Base-by-base conservation (phyloP, 1,140 invertebrate species). In the Coboldia fuscipes region DNA sequence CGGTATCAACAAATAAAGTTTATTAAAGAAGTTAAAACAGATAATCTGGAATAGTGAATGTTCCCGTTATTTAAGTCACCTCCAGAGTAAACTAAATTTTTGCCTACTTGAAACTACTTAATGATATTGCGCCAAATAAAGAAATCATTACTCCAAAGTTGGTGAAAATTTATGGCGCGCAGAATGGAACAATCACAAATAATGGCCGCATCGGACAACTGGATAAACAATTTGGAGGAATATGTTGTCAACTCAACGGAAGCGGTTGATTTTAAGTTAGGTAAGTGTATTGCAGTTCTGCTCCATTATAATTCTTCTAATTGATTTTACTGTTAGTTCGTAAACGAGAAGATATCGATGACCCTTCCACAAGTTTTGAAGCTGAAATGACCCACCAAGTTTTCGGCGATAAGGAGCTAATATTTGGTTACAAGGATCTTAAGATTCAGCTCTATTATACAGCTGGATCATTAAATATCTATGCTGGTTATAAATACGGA, bases 361-460 rank as follows among this genome's bases (percentile, higher is more conserved):
- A 79, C 20, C 57, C 61, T n/a, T 10, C 24, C 4, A 58, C 58
- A 6, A 61, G 60, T 12, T 93, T 92, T 52, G 63, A 69, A 31
- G 83, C 88, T 6, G 77, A 80, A 33, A 90, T 92, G 81, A 80
- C 81, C 33, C 85, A 96, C 63, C 88, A 94, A 59, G 68, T 93
- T 13, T 94, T 92, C 62, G 86, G 86, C 16, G 81, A 89, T 44
- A 79, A 76, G 44, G 89, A 96, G 60, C 80, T 69, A 37, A 89
- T 94, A 51, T 93, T 92, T 65, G 90, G 90, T 13, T 94, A 92
- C 48, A 71, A 76, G 51, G 74, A 85, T 47, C 57, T 93, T 16
- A 64, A 65, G 37, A 69, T 94, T 5, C 67, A 75, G 31, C 52
- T 94, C 9, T 80, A 75, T 47, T 92, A 88, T 50, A 73, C 72